Conservation (phyloP, 2,113 vertebrate genomes). For the Odontesthes bonariensis region DNA sequence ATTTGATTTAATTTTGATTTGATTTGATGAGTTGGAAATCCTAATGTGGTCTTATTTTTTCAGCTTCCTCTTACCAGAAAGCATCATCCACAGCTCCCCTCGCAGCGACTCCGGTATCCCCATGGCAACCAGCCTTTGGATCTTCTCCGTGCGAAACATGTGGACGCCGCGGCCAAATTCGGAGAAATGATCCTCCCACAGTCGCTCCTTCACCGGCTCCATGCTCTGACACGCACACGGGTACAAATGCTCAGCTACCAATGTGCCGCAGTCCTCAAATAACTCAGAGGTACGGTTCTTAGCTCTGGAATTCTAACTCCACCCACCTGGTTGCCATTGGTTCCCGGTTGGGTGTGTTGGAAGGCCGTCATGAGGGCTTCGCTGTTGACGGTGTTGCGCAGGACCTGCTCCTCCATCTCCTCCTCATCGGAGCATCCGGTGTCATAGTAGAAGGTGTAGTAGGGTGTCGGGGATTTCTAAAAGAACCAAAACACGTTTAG, state of each 20-base stretch:
- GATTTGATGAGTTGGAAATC: no score
- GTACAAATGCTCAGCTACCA: not conserved
- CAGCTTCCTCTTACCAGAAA: conserved; percentile 86
- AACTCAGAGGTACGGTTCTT: no score
- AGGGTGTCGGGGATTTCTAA: conserved; percentile 71
- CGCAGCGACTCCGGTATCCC: conserved; percentile 93
- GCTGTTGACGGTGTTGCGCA: conserved; percentile 79
- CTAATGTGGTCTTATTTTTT: not conserved
- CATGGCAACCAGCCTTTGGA: conserved; percentile 91
- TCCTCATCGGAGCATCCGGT: conserved; percentile 66
- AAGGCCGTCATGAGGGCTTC: conserved; percentile 87
- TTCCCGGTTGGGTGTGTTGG: conserved; percentile 76
- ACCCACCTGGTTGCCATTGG: conserved; percentile 73
- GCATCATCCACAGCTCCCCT: conserved; percentile 94
- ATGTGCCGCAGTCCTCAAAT: no score
- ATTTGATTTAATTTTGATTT: no score
- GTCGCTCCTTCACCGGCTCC: conserved; percentile 86
- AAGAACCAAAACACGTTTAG: no score
- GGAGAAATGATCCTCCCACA: conserved; percentile 92
- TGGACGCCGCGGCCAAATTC: conserved; percentile 93
- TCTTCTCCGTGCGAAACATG: conserved; percentile 96
- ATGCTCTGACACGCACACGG: conserved; percentile 76
- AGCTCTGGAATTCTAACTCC: not conserved
- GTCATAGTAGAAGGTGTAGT: conserved; percentile 86
- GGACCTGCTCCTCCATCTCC: conserved; percentile 76